phyloP scores from a whole-genome alignment of 2,113 vertebrate genomes.

The Gasterosteus nipponicus region DNA sequence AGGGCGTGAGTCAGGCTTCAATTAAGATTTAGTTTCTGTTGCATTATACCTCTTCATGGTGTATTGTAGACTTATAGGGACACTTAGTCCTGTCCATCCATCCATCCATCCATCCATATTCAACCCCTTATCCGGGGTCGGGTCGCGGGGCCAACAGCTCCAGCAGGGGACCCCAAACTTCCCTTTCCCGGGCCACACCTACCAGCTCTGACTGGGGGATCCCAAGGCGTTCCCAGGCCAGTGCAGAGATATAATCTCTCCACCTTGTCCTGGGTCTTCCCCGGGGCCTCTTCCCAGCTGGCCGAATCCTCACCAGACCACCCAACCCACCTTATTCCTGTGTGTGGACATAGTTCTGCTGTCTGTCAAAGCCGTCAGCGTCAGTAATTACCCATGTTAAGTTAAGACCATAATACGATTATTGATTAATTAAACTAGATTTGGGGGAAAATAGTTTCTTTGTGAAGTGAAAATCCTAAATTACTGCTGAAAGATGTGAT shows the following conservation, averaged over 20 bases:
- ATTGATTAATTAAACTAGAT: slow-evolving; percentile 59
- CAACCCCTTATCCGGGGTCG: too few relatives aligned
- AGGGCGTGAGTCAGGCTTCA: not conserved
- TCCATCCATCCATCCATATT: too few relatives aligned
- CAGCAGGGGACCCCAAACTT: too few relatives aligned
- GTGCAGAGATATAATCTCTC: too few relatives aligned
- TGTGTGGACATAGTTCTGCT: slow-evolving; percentile 16
- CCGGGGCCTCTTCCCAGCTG: too few relatives aligned
- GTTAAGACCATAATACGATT: slow-evolving; percentile 60
- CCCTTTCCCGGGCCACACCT: too few relatives aligned
- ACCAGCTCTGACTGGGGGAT: too few relatives aligned
- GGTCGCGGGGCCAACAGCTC: too few relatives aligned
- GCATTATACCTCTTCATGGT: not conserved
- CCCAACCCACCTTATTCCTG: not conserved
- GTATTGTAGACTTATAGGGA: not conserved
- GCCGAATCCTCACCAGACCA: too few relatives aligned
- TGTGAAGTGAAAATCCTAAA: slow-evolving; percentile 43
- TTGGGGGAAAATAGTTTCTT: slow-evolving; percentile 47
- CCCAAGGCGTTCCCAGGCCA: too few relatives aligned
- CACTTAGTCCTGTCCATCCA: not conserved
- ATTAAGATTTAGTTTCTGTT: not conserved
- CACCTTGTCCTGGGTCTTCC: too few relatives aligned
- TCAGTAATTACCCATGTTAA: slow-evolving; percentile 35
- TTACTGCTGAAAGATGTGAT: slow-evolving; percentile 43
- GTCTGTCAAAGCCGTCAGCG: slow-evolving; percentile 40